phyloP scores from a whole-genome alignment of 2,113 vertebrate genomes.

The Rhegmatorhina hoffmannsi region DNA sequence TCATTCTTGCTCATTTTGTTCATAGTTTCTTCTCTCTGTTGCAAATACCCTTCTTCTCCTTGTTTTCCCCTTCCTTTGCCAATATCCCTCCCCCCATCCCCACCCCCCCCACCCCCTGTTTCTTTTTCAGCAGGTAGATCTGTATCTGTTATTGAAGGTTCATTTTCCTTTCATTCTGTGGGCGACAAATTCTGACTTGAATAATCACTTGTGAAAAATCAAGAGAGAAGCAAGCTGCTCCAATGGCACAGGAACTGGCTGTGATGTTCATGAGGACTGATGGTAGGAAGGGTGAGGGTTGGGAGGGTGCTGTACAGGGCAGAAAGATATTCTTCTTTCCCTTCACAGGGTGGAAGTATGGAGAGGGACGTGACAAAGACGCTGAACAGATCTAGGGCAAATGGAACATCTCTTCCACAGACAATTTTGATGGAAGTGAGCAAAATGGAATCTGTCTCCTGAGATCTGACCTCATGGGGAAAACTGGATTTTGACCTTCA shows the following conservation, averaged over 20 bases:
- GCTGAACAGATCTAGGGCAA: neutral
- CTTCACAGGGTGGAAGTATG: neutral
- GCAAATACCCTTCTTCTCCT: neutral
- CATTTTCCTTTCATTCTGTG: slow-evolving; percentile 69
- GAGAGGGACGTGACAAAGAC: rapidly evolving
- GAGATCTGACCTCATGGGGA: neutral
- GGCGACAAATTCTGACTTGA: slow-evolving; percentile 62
- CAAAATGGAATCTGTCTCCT: neutral
- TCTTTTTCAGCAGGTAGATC: slow-evolving; percentile 11
- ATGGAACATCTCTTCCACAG: neutral
- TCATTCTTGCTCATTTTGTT: neutral
- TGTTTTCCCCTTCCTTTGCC: neutral
- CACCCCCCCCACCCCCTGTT: neutral
- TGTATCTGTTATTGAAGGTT: slow-evolving; percentile 64
- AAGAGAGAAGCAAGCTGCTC: slow-evolving; percentile 66
- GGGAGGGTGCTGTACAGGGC: neutral
- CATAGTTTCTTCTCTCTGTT: neutral
- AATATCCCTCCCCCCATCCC: neutral
- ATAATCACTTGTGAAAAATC: slow-evolving; percentile 77
- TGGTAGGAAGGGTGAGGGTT: neutral
- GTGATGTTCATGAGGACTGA: neutral
- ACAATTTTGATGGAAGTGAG: neutral
- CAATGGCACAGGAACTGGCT: neutral
- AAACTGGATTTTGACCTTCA: neutral
- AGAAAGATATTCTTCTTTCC: neutral